Percentiles rank a stretch among this genome's conserved stretches.
Evolutionary conservation across 2,888 invertebrate genomes (phyloP).

Genomic region (Zaprionus lineosus): DNA sequence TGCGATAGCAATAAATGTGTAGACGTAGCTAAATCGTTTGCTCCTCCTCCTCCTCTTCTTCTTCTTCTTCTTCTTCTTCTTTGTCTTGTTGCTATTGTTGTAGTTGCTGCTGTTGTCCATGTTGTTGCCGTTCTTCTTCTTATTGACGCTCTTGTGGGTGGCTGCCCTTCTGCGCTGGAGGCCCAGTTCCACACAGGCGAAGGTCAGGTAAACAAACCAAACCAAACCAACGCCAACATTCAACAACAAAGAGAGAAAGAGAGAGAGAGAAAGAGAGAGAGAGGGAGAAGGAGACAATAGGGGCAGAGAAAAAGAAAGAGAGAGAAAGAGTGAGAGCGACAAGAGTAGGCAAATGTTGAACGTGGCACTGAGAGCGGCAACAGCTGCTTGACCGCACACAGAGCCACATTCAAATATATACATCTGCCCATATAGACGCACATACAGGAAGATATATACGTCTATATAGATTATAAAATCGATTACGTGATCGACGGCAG

Average conservation of each 20-base stretch:
- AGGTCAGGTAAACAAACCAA: constrained; percentile 75
- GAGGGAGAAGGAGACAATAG: too few species aligned
- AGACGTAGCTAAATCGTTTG: constrained; percentile 55
- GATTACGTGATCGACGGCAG: constrained; percentile 70
- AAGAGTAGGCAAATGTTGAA: background rate
- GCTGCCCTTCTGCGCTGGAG: constrained; percentile 52
- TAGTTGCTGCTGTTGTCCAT: constrained; percentile 16
- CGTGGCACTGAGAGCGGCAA: constrained; percentile 33
- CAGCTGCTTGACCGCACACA: constrained; percentile 55
- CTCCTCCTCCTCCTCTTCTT: background rate
- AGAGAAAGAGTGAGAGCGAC: constrained; percentile 3
- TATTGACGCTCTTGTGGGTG: constrained; percentile 22
- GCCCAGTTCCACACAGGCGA: constrained; percentile 55
- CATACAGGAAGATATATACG: constrained; percentile 14
- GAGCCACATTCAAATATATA: constrained; percentile 12
- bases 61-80: background rate
- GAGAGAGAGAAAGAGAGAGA: constrained; percentile 1
- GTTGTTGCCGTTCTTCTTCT: constrained; percentile 19
- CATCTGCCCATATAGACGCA: background rate
- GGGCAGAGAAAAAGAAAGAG: constrained; percentile 2
- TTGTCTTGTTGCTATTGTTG: constrained; percentile 10
- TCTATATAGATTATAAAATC: constrained; percentile 71
- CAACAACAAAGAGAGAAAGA: constrained; percentile 1
- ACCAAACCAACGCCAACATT: constrained; percentile 1
- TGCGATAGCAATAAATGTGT: constrained; percentile 74